Base-by-base conservation (phyloP, 2,797 vertebrate species). In the Parauchenoglanis punctatus region DNA sequence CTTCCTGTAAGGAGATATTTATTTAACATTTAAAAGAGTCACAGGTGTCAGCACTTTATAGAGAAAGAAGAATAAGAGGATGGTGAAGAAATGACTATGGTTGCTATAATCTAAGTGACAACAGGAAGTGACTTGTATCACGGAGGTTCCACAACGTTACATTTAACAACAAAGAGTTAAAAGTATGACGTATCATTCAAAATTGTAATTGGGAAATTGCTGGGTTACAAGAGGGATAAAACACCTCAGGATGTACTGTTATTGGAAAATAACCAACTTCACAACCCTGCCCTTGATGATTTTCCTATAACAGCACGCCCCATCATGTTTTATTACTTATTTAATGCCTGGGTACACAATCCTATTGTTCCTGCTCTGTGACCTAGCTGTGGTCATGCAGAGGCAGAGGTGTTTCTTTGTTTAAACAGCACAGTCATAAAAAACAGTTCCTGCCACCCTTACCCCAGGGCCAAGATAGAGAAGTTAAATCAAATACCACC, bases 401-500 rank as follows among this genome's bases (percentile, higher is more conserved):
- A 85, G 35, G 18, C 80, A 49, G 59, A 25, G 31, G 40, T 49
- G 15, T 58, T 75, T 18, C 75, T 78, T 80, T 89, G 88, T 86
- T 89, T 88, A 75, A 85, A 89, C 82, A 88, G 83, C 70, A 88
- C 59, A 68, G 63, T 81, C 77, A 89, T 49, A 67, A 88, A 56
- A 35, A 35, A 35, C 35, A 11, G 1, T 65, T 72, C 73, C 83
- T 76, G 77, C 90, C 87, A 80, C 89, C 87, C 89, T 88, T 58
- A 78, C 28, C 54, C 28, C 85, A 85, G 75, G 89, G 72, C 89
- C 83, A 89, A 80, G 82, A 67, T 49, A 44, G 85, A 67, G n/a
- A 44, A 68, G 46, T 90, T 76, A 89, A 83, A 86, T 87, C 70
- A 56, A 84, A 70, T 87, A 78, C 87, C 88, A 90, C 89, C 61